Conservation (phyloP, 2,888 invertebrate species). For the Hyposoter dolosus region DNA sequence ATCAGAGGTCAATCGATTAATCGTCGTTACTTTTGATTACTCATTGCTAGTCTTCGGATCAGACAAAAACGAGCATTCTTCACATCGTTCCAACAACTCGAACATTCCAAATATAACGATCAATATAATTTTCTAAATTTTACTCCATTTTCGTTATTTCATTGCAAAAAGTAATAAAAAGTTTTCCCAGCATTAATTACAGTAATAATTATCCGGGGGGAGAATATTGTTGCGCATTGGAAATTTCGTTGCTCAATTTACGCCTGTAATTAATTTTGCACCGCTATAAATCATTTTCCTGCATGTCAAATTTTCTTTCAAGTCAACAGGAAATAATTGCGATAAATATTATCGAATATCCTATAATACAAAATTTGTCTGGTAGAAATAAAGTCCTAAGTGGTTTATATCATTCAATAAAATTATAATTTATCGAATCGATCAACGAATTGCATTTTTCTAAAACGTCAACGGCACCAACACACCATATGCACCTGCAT, state of each 20-base stretch:
- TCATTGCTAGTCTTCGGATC: not conserved
- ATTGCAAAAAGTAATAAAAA: constrained; percentile 1
- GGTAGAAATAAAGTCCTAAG: not conserved
- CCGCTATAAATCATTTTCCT: not conserved
- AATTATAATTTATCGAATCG: not conserved
- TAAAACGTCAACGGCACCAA: not conserved
- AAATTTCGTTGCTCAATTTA: not conserved
- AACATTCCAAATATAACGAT: not conserved
- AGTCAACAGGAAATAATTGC: not conserved
- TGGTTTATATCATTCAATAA: not conserved
- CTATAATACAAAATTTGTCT: not conserved
- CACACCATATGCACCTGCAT: no score
- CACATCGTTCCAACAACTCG: not conserved
- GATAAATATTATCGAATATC: not conserved
- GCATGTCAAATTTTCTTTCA: not conserved
- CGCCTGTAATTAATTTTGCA: not conserved
- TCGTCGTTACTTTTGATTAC: constrained; percentile 11
- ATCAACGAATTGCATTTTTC: not conserved
- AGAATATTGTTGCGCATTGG: not conserved
- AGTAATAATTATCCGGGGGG: not conserved
- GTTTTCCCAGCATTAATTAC: not conserved
- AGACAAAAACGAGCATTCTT: not conserved
- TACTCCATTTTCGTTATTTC: not conserved
- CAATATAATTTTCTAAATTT: not conserved
- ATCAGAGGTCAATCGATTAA: constrained; percentile 15